Conservation (phyloP, 2,113 vertebrate genomes). For the Salvator merianae region DNA sequence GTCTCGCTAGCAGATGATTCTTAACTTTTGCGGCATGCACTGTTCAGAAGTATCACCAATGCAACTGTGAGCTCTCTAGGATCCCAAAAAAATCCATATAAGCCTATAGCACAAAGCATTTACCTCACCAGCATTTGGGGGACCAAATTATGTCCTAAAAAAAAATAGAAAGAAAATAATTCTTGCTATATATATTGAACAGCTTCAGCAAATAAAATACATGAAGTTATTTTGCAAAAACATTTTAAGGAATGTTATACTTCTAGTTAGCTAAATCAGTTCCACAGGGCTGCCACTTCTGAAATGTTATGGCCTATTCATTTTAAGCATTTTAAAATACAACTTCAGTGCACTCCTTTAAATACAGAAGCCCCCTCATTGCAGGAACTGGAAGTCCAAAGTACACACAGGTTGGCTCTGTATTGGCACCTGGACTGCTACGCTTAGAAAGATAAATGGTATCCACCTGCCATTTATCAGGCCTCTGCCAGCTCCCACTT, state of each 20-base stretch:
- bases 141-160: conserved; percentile 50
- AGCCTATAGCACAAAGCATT: conserved; percentile 63
- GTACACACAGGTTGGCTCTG: no score
- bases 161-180: conserved; percentile 39
- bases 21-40: not conserved
- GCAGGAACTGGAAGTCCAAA: not conserved
- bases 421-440: no score
- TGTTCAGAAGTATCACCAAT: not conserved
- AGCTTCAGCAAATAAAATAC: conserved; percentile 19
- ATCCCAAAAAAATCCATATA: not conserved
- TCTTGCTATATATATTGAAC: conserved; percentile 4
- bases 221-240: not conserved
- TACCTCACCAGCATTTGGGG: conserved; percentile 24
- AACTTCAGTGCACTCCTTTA: not conserved
- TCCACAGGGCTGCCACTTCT: not conserved
- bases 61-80: conserved; percentile 10
- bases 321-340: not conserved
- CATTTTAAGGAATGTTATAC: not conserved
- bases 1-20: conserved; percentile 2
- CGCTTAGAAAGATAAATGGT: no score
- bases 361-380: not conserved
- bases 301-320: not conserved
- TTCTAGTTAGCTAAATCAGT: not conserved
- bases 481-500: no score
- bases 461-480: no score